Evolutionary conservation across 2,888 invertebrate genomes (phyloP), one percentile per base, ranked within the genome.

Genomic region (Epistrophe eligans): DNA sequence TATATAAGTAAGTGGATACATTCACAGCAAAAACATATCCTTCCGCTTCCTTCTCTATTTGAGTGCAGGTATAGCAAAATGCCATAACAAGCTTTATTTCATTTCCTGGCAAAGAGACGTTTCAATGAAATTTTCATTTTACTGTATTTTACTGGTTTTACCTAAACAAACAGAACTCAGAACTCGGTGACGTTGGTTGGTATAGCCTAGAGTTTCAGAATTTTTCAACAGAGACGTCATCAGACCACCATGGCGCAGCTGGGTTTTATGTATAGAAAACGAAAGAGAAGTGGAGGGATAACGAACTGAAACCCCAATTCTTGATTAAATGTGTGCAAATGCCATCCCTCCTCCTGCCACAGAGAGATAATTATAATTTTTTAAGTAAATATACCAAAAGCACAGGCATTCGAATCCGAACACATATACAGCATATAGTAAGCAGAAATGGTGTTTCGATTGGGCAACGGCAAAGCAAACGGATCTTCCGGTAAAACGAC

Each of bases 361-460:
- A 79, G 71, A 64, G 71, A 79, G 79, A 83, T 87, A 87, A 87
- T 87, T 87, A 83, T 87, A 87, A 87, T 87, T 87, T 87, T 87
- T 87, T 79, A 79, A 87, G 76, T 66, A 87, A 87, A 87, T 76
- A 87, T 48, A 72, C 58, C 72, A 60, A 81, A 55, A 70, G 43
- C 57, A 85, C 73, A 81, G 77, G 38, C 85, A 74, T 82, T 77
- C 57, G 52, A 52, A 15, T 43, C n/a, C 55, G 15, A 35, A 66
- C 45, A 32, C 58, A 67, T 9, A 60, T 40, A 52, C 19, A 67
- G 2, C 15, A 38, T 13, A 73, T 24, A 40, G 50, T 17, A 48
- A 40, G 35, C 35, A 73, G 40, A 57, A 73, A 52, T 67, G 43
- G 58, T 50, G 19, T 45, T 77, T 79, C 85, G 60, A 79, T 82